A percentile compares a stretch with the other conserved stretches of the same genome.
phyloP scores from a whole-genome alignment of 2,797 vertebrate genomes.

The Threskiornis aethiopicus region DNA sequence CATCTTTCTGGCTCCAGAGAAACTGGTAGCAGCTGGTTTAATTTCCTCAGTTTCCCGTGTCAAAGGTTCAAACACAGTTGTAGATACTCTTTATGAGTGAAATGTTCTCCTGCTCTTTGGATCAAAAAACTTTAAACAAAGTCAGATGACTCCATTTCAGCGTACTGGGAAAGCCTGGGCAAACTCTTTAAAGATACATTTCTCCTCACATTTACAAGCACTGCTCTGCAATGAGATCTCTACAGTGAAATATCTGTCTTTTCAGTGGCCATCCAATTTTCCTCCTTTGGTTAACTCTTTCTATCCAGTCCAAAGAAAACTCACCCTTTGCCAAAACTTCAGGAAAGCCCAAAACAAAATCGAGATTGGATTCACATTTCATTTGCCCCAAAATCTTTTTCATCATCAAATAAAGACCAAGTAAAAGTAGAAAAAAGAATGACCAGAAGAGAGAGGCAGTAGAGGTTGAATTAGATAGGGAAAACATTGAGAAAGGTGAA shows the following conservation, averaged over 20 bases:
- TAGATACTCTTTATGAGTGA: conserved; percentile 15
- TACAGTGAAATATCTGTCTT: neutral
- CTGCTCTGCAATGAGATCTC: neutral
- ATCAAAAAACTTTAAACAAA: conserved; percentile 58
- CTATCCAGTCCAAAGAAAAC: neutral
- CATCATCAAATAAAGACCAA: neutral
- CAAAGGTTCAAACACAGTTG: conserved; percentile 35
- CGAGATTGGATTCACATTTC: neutral
- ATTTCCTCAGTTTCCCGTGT: conserved; percentile 66
- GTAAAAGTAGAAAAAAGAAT: neutral
- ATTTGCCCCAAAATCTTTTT: neutral
- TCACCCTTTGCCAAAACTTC: neutral
- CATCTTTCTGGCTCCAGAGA: conserved; percentile 24
- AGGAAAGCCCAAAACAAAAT: neutral
- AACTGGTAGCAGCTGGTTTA: conserved; percentile 71
- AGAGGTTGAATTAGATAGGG: neutral
- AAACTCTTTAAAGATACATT: neutral
- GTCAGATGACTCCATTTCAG: conserved; percentile 19
- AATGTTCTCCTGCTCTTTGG: conserved; percentile 10
- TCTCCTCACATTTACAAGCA: neutral
- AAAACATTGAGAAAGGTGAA: neutral
- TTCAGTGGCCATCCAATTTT: neutral
- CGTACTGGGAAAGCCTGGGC: neutral
- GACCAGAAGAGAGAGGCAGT: neutral
- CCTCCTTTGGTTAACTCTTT: neutral